Conservation (phyloP, 2,797 vertebrate genomes). For the Graptemys geographica region DNA sequence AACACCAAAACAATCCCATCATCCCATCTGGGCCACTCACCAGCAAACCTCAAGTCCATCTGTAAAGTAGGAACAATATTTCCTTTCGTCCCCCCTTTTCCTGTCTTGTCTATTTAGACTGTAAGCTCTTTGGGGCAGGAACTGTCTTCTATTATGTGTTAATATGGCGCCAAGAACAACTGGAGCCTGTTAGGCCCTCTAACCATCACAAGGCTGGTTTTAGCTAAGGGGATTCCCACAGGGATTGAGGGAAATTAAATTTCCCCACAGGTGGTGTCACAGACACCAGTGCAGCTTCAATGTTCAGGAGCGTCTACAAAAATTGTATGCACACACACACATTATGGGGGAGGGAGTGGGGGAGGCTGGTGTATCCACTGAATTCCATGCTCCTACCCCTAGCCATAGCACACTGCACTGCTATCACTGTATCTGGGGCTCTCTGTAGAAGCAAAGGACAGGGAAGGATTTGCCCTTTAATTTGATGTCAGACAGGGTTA, state of each 20-base stretch:
- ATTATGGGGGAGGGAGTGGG: too few relatives aligned
- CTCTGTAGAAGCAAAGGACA: fast-evolving
- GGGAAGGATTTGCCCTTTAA: neutral
- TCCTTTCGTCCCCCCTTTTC: neutral
- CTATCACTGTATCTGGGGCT: neutral
- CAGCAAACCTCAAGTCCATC: neutral
- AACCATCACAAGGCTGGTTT: neutral
- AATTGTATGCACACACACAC: neutral
- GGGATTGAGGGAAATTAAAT: neutral
- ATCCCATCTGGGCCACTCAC: too few relatives aligned
- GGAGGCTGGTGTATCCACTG: neutral
- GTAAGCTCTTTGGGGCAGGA: neutral
- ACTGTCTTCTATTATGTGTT: neutral
- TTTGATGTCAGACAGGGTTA: neutral
- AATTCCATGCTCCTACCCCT: neutral
- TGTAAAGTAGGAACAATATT: neutral
- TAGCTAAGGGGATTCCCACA: neutral
- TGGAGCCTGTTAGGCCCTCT: neutral
- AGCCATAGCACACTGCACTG: fast-evolving
- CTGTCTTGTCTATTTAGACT: neutral
- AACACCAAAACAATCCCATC: neutral
- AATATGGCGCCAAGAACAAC: neutral
- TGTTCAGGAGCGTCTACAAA: neutral
- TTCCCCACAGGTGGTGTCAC: neutral
- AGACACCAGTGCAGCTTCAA: too few relatives aligned